Conservation (phyloP, 2,888 invertebrate genomes). For the Zonitis immaculata region DNA sequence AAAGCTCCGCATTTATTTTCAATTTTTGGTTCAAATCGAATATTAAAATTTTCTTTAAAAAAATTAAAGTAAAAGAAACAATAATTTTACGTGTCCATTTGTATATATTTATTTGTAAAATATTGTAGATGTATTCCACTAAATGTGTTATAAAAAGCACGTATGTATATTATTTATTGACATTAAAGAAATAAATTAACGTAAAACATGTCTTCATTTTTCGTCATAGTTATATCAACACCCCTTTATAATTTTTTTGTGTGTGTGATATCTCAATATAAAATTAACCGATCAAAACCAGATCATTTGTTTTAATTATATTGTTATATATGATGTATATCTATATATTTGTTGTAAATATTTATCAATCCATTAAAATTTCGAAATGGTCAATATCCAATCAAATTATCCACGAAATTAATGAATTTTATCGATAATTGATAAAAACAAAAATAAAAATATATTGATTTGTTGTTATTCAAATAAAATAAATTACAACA, state of each 20-base stretch:
- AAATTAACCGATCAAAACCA: not conserved
- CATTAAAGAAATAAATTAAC: constrained; percentile 32
- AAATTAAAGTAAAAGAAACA: constrained; percentile 10
- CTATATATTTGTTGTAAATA: not conserved
- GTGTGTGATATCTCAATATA: no score
- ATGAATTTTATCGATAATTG: not conserved
- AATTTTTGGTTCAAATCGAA: constrained; percentile 1
- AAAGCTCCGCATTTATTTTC: constrained; percentile 32
- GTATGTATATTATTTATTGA: constrained; percentile 44
- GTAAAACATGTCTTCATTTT: constrained; percentile 5
- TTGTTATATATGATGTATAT: not conserved
- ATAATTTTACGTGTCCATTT: constrained; percentile 30
- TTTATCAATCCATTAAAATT: not conserved
- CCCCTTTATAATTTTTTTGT: not conserved
- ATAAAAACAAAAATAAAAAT: no score
- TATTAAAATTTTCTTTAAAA: no score
- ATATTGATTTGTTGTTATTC: not conserved
- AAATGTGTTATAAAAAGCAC: constrained; percentile 39
- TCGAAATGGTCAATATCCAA: not conserved
- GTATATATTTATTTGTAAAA: constrained; percentile 41
- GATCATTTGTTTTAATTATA: not conserved
- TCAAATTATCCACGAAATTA: not conserved
- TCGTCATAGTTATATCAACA: constrained; percentile 9
- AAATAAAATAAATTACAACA: no score
- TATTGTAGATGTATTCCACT: constrained; percentile 38